Percentiles rank a stretch among this genome's conserved stretches.
These are phyloP conservation scores for Anthoscopus minutus DNA, from an alignment of 2,113 vertebrate genomes.

Conservation along the genomic window DNA sequence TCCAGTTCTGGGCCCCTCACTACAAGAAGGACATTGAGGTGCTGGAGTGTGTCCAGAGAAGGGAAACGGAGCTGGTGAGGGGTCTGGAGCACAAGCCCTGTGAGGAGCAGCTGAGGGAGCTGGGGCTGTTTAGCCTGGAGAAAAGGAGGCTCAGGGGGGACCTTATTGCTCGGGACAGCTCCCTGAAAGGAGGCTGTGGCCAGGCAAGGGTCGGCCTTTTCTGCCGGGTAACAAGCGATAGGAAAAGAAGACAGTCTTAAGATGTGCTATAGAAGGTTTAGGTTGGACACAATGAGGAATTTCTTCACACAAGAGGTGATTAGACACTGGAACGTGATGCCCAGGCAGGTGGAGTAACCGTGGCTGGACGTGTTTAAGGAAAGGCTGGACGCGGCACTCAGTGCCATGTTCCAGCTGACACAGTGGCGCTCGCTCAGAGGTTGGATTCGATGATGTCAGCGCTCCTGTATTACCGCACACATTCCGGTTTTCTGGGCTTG, in stretches of 20 bases:
- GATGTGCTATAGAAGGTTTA: neutral
- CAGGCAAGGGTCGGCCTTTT: neutral
- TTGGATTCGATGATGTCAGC: fast-evolving
- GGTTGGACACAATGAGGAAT: neutral
- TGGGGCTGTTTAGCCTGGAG: neutral
- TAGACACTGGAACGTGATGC: neutral
- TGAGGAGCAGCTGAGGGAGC: neutral
- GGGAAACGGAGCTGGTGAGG: fast-evolving
- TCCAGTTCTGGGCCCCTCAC: neutral
- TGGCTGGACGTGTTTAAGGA: neutral
- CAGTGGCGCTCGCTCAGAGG: neutral
- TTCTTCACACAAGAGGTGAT: neutral
- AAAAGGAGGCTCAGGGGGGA: neutral
- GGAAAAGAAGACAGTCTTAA: neutral
- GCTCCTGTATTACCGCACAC: fast-evolving
- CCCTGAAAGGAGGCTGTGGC: neutral
- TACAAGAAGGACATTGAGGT: neutral
- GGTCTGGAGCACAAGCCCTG: neutral
- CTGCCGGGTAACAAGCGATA: neutral
- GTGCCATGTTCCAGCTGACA: neutral
- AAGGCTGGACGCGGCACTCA: no score
- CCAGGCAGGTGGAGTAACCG: neutral
- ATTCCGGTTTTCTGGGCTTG: fast-evolving
- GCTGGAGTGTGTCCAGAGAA: neutral
- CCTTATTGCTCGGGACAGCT: fast-evolving